Evolutionary conservation across 2,113 vertebrate species (phyloP).

Genomic region (Protobothrops mucrosquamatus): DNA sequence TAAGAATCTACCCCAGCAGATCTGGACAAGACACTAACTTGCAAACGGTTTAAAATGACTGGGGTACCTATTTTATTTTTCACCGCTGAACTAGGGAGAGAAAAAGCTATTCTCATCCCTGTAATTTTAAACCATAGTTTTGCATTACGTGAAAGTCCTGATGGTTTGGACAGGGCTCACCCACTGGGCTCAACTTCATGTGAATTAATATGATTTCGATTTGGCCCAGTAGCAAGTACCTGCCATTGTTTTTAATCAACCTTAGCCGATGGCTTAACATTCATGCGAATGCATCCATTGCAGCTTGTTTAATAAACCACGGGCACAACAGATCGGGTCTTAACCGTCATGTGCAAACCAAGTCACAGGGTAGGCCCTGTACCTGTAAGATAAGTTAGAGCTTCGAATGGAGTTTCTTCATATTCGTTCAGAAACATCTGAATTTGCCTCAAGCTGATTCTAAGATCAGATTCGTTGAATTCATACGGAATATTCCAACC

Average conservation of each 20-base stretch:
- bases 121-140: not conserved
- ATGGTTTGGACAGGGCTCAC: not conserved
- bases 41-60: not conserved
- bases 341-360: not conserved
- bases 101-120: not conserved
- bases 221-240: not conserved
- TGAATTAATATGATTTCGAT: not conserved
- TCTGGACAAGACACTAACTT: not conserved
- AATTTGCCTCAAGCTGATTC: slow-evolving; percentile 88
- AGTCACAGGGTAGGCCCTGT: not conserved
- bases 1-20: not conserved
- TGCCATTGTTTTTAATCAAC: too few relatives aligned
- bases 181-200: not conserved
- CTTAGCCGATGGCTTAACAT: not conserved
- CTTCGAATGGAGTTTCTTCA: slow-evolving; percentile 84
- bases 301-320: not conserved
- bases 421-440: slow-evolving; percentile 95
- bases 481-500: slow-evolving; percentile 97
- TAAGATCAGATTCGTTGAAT: slow-evolving; percentile 91
- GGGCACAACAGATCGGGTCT: not conserved
- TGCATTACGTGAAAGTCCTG: not conserved
- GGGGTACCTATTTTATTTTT: not conserved
- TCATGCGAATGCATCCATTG: not conserved
- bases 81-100: too few relatives aligned
- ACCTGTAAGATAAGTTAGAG: slow-evolving; percentile 91